Evolutionary conservation across 2,113 vertebrate species (phyloP).

Genomic region (Bufo bufo): DNA sequence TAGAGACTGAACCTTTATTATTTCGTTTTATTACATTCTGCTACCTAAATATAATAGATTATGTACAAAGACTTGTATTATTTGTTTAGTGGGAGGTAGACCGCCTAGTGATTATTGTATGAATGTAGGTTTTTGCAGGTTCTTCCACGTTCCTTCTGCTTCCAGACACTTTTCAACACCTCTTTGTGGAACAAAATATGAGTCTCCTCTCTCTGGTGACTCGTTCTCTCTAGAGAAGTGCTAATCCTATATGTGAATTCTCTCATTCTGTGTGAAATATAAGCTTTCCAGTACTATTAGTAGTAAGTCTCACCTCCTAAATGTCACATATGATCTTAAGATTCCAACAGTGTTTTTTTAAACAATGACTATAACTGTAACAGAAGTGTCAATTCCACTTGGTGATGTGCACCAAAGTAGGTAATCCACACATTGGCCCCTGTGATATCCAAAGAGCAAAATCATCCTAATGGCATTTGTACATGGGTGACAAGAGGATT

Average conservation of each 20-base stretch:
- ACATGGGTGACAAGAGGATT: not conserved
- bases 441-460: not conserved
- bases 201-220: not conserved
- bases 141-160: not conserved
- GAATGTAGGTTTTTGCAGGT: not conserved
- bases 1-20: not conserved
- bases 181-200: not conserved
- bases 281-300: not conserved
- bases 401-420: not conserved
- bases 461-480: not conserved
- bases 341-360: not conserved
- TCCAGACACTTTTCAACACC: not conserved
- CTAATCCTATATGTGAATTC: not conserved
- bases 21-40: too few relatives aligned
- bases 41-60: not conserved
- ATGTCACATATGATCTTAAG: not conserved
- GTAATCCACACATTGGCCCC: not conserved
- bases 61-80: not conserved
- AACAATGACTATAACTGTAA: not conserved
- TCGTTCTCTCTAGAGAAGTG: not conserved
- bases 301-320: not conserved
- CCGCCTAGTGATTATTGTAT: not conserved
- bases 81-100: not conserved
- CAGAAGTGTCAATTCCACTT: not conserved
- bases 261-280: not conserved